Conservation (phyloP, 2,113 vertebrate species). For the Myiozetetes cayanensis region DNA sequence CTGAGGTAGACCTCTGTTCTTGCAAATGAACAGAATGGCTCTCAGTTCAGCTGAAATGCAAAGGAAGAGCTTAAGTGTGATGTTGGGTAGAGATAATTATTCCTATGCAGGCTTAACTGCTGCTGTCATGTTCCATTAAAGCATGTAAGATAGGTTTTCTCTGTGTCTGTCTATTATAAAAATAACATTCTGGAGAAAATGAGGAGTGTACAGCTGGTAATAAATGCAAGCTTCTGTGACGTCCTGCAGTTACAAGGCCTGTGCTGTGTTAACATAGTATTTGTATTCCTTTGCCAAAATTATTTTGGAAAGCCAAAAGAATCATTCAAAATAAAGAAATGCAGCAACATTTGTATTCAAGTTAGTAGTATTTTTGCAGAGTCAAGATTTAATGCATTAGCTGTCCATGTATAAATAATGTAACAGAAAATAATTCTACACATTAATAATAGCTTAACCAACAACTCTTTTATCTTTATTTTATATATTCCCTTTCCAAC, state of each 20-base stretch:
- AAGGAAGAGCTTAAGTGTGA: neutral
- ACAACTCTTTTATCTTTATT: neutral
- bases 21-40: neutral
- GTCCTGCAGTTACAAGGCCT: neutral
- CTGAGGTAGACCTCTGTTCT: neutral
- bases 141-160: neutral
- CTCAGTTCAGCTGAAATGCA: neutral
- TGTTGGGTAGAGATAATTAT: neutral
- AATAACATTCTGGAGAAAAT: neutral
- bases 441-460: neutral
- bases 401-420: neutral
- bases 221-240: neutral
- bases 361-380: neutral
- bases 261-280: neutral
- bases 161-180: neutral
- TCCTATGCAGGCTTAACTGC: neutral
- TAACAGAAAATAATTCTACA: neutral
- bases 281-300: neutral
- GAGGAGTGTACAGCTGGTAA: neutral
- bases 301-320: neutral
- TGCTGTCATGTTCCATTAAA: conserved; percentile 41
- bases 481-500: neutral
- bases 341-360: neutral
- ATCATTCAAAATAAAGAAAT: neutral
- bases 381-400: neutral